These are phyloP conservation scores for Camponotus pennsylvanicus DNA, from an alignment of 1,140 invertebrate species.

Conservation along the genomic window DNA sequence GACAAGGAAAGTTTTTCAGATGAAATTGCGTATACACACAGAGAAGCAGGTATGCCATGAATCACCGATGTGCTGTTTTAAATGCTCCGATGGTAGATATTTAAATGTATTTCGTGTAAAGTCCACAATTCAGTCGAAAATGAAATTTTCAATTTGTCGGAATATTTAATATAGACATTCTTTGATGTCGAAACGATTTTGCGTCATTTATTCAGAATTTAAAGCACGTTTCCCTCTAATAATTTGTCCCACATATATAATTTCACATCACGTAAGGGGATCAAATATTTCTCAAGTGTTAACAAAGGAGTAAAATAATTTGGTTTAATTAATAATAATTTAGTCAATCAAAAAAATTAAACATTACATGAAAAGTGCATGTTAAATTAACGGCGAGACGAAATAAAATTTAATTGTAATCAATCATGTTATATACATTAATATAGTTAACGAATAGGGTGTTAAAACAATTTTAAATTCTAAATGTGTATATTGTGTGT, in stretches of 20 bases:
- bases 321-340: background rate
- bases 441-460: background rate
- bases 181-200: conserved; percentile 24
- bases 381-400: background rate
- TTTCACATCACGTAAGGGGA: background rate
- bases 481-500: background rate
- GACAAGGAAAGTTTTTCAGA: conserved; percentile 6
- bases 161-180: conserved; percentile 54
- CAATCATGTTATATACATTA: background rate
- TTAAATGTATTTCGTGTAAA: conserved; percentile 29
- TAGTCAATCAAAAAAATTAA: background rate
- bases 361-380: background rate
- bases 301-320: background rate
- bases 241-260: conserved; percentile 35
- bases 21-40: conserved; percentile 16
- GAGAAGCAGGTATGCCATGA: background rate
- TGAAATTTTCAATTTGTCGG: background rate
- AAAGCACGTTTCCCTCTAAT: conserved; percentile 10
- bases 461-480: too few species aligned
- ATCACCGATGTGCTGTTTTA: background rate
- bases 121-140: conserved; percentile 14
- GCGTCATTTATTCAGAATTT: conserved; percentile 46
- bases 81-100: background rate
- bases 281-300: background rate
- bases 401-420: conserved; percentile 25